A percentile compares a stretch with the other conserved stretches of the same genome.
These are phyloP conservation scores for Charaxes varanes DNA, from an alignment of 1,140 invertebrate species.

Conservation along the genomic window DNA sequence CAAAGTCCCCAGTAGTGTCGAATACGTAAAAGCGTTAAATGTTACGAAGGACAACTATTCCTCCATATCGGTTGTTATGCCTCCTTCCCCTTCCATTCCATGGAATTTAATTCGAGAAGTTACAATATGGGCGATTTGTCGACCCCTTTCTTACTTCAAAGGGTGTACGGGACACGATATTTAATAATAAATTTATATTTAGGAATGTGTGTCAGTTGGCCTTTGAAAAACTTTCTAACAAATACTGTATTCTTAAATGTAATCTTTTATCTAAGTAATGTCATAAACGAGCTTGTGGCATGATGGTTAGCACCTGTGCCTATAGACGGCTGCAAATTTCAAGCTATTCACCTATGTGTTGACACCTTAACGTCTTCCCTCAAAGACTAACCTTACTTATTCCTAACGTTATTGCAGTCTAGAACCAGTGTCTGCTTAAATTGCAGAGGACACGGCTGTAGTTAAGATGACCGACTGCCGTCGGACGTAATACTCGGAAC, in stretches of 20 bases:
- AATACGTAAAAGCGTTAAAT: constrained; percentile 20
- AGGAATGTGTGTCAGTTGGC: constrained; percentile 7
- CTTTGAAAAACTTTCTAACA: constrained; percentile 1
- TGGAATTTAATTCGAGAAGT: constrained; percentile 58
- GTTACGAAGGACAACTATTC: constrained; percentile 24
- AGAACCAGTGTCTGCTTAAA: too few relatives aligned
- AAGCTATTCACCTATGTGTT: too few relatives aligned
- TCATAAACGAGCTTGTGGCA: too few relatives aligned
- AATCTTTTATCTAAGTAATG: background rate
- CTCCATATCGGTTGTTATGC: constrained; percentile 27
- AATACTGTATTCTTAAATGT: background rate
- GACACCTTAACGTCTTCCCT: too few relatives aligned
- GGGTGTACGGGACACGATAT: constrained; percentile 34
- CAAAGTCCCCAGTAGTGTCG: too few relatives aligned
- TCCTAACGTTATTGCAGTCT: too few relatives aligned
- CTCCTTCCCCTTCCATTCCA: constrained; percentile 39
- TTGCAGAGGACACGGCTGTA: too few relatives aligned
- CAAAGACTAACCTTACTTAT: too few relatives aligned
- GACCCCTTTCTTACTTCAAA: constrained; percentile 53
- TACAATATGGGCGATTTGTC: constrained; percentile 47
- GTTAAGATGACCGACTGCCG: too few relatives aligned
- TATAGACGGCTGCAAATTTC: too few relatives aligned
- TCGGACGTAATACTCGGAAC: too few relatives aligned
- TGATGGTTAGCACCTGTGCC: too few relatives aligned
- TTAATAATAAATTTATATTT: constrained; percentile 37